phyloP scores from a whole-genome alignment of 1,140 invertebrate species.

The Yoshiicerus persimilis region DNA sequence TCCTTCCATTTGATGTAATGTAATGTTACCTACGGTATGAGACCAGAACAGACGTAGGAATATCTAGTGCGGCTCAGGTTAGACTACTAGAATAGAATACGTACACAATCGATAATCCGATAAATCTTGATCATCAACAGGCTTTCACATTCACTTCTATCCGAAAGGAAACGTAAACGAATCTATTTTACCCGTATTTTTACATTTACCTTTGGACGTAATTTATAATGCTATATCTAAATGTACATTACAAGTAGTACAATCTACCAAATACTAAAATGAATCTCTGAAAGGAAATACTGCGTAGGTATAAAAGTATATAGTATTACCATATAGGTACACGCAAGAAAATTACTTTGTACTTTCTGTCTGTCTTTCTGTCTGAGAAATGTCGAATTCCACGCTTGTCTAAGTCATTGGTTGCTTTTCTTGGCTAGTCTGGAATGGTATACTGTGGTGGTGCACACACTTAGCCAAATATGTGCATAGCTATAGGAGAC shows the following conservation, averaged over 20 bases:
- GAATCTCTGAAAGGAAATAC: no score
- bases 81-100: neutral
- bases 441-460: neutral
- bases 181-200: slow-evolving; percentile 1
- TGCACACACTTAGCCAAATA: neutral
- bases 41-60: neutral
- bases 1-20: neutral
- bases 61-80: neutral
- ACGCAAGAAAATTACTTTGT: neutral
- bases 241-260: no score
- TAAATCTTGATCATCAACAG: slow-evolving; percentile 46
- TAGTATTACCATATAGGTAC: no score
- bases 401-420: neutral
- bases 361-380: neutral
- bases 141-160: slow-evolving; percentile 22
- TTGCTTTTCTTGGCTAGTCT: neutral
- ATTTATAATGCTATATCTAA: neutral
- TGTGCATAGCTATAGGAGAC: neutral
- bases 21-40: neutral
- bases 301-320: no score
- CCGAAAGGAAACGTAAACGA: neutral
- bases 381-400: neutral
- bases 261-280: no score
- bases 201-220: neutral
- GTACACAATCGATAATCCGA: slow-evolving; percentile 35